Evolutionary conservation across 2,888 invertebrate species (phyloP).

Genomic region (Thymelicus lineola): DNA sequence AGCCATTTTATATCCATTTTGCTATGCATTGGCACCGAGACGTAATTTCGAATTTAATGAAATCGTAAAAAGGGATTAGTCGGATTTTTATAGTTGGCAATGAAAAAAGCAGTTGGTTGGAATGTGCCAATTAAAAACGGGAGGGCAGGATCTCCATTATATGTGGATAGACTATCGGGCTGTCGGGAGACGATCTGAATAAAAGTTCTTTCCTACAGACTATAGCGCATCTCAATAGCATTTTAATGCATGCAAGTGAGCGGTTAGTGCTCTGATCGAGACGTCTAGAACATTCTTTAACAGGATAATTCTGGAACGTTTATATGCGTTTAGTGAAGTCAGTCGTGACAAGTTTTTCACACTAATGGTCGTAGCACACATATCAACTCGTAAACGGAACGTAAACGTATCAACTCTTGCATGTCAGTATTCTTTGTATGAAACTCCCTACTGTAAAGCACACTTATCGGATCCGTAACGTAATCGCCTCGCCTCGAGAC

Average conservation of each 20-base stretch:
- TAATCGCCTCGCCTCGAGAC: too few relatives aligned
- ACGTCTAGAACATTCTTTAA: too few relatives aligned
- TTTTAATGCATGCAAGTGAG: slow-evolving; percentile 6
- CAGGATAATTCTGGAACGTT: too few relatives aligned
- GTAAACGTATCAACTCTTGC: too few relatives aligned
- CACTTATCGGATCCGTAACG: too few relatives aligned
- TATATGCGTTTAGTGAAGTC: too few relatives aligned
- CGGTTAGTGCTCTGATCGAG: too few relatives aligned
- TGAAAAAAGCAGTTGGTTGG: slow-evolving; percentile 45
- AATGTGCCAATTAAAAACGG: slow-evolving; percentile 41
- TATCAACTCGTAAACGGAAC: too few relatives aligned
- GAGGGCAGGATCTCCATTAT: slow-evolving; percentile 20
- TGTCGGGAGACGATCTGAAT: slow-evolving; percentile 16
- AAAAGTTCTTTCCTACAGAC: not conserved
- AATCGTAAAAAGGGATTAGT: slow-evolving; percentile 51
- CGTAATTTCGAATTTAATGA: slow-evolving; percentile 50
- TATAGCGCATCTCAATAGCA: slow-evolving; percentile 25
- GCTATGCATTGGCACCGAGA: slow-evolving; percentile 49
- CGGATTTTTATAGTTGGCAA: slow-evolving; percentile 48
- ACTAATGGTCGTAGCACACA: too few relatives aligned
- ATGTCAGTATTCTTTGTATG: too few relatives aligned
- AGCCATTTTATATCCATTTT: slow-evolving; percentile 47
- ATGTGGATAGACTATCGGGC: not conserved
- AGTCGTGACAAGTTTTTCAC: too few relatives aligned
- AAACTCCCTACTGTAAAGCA: too few relatives aligned